phyloP scores from a whole-genome alignment of 2,113 vertebrate genomes.

The Anhinga anhinga region DNA sequence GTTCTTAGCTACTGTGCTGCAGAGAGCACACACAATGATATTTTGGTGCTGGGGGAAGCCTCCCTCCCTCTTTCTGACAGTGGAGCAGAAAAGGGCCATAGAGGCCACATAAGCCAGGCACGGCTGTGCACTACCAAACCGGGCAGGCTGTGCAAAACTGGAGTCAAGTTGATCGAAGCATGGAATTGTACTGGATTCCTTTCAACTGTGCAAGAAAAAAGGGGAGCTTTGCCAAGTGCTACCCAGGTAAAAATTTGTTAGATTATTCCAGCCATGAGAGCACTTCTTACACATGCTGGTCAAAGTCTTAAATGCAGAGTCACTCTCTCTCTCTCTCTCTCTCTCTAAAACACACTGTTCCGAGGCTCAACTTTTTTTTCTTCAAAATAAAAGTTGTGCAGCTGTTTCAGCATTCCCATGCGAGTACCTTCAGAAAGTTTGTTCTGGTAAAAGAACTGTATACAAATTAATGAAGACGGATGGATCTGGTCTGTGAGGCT shows the following conservation, averaged over 20 bases:
- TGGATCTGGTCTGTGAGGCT: slow-evolving; percentile 65
- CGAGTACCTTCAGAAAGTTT: slow-evolving; percentile 74
- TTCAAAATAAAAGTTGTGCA: slow-evolving; percentile 85
- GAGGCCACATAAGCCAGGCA: slow-evolving; percentile 81
- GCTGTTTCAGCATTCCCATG: slow-evolving; percentile 76
- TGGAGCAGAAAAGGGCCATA: slow-evolving; percentile 82
- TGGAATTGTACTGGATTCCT: slow-evolving; percentile 54
- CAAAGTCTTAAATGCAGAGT: slow-evolving; percentile 74
- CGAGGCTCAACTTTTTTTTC: slow-evolving; percentile 73
- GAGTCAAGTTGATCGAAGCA: slow-evolving; percentile 58
- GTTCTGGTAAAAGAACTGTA: slow-evolving; percentile 72
- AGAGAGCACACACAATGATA: slow-evolving; percentile 68
- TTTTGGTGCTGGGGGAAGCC: slow-evolving; percentile 77
- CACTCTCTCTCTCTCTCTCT: slow-evolving; percentile 54
- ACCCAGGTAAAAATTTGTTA: slow-evolving; percentile 71
- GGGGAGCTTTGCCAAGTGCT: slow-evolving; percentile 66
- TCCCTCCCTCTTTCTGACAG: slow-evolving; percentile 80
- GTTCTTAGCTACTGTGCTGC: slow-evolving; percentile 76
- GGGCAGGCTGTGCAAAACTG: slow-evolving; percentile 67
- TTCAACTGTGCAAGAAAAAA: slow-evolving; percentile 61
- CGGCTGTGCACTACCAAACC: slow-evolving; percentile 68
- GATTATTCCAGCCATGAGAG: slow-evolving; percentile 72
- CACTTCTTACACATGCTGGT: slow-evolving; percentile 72
- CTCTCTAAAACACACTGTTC: slow-evolving; percentile 67
- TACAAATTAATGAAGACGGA: slow-evolving; percentile 78